phyloP scores from a whole-genome alignment of 2,888 invertebrate species.

The Lagria hirta region DNA sequence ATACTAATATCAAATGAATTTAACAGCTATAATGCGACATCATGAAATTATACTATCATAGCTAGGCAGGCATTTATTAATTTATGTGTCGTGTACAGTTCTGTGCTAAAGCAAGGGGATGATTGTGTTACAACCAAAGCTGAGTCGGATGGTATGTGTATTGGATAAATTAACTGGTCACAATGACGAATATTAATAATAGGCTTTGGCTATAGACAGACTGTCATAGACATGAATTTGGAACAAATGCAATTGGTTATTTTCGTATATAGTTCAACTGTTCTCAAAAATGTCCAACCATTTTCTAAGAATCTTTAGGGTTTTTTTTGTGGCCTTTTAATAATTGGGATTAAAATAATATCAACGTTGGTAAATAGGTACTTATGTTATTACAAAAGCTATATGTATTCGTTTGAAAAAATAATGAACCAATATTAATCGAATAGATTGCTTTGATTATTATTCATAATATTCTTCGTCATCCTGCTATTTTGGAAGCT shows the following conservation, averaged over 20 bases:
- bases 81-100: conserved; percentile 25
- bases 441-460: conserved; percentile 17
- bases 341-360: too few species aligned
- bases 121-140: conserved; percentile 14
- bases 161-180: conserved; percentile 22
- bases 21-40: conserved; percentile 27
- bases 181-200: conserved; percentile 30
- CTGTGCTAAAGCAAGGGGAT: conserved; percentile 12
- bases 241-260: too few species aligned
- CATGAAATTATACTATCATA: conserved; percentile 24
- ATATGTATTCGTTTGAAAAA: too few species aligned
- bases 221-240: conserved; percentile 33
- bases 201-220: conserved; percentile 34
- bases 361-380: too few species aligned
- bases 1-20: too few species aligned
- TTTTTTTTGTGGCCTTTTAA: too few species aligned
- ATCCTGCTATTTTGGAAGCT: conserved; percentile 10
- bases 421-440: conserved; percentile 12
- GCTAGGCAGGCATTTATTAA: conserved; percentile 29
- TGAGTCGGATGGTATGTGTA: conserved; percentile 23
- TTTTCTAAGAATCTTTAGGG: too few species aligned
- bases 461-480: conserved; percentile 20
- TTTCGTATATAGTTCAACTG: too few species aligned
- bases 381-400: too few species aligned
- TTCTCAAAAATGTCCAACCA: too few species aligned